Percentiles rank a stretch among this genome's conserved stretches.
These are phyloP conservation scores for Phaedon cochleariae DNA, from an alignment of 2,888 invertebrate genomes.

Conservation along the genomic window DNA sequence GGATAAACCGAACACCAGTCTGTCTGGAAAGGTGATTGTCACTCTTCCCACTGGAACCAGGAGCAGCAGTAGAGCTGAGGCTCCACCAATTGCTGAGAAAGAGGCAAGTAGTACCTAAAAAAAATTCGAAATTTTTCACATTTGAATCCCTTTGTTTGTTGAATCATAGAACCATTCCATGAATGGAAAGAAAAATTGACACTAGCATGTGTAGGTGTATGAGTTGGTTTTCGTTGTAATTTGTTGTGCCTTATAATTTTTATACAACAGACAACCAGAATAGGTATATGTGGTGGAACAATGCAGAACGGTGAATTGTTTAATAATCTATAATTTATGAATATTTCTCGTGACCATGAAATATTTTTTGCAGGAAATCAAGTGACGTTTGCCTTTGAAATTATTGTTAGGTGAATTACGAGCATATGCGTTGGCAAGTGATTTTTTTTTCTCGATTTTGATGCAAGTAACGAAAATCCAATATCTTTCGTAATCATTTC, in stretches of 20 bases:
- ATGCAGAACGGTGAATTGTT: slow-evolving; percentile 10
- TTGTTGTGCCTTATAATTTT: slow-evolving; percentile 14
- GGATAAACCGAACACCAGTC: slow-evolving; percentile 68
- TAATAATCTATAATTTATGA: slow-evolving; percentile 24
- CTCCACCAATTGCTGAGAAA: slow-evolving; percentile 74
- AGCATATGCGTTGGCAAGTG: no score
- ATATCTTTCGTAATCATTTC: no score
- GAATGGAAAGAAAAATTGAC: no score
- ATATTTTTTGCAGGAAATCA: slow-evolving; percentile 10
- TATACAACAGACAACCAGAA: slow-evolving; percentile 17
- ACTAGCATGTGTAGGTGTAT: no score
- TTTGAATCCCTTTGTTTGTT: no score
- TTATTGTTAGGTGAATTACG: no score
- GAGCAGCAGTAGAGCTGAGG: slow-evolving; percentile 72
- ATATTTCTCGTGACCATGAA: slow-evolving; percentile 27
- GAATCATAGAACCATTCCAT: no score
- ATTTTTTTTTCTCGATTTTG: no score
- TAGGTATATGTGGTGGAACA: slow-evolving; percentile 9
- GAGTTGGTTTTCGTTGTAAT: neutral
- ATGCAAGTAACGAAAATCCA: no score
- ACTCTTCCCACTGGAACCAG: slow-evolving; percentile 77
- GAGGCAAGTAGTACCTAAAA: slow-evolving; percentile 72
- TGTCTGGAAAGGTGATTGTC: slow-evolving; percentile 71
- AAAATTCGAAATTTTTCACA: neutral
- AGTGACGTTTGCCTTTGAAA: neutral